These are phyloP conservation scores for Ceratoteleas bidentatus DNA, from an alignment of 1,140 invertebrate species.

Conservation along the genomic window DNA sequence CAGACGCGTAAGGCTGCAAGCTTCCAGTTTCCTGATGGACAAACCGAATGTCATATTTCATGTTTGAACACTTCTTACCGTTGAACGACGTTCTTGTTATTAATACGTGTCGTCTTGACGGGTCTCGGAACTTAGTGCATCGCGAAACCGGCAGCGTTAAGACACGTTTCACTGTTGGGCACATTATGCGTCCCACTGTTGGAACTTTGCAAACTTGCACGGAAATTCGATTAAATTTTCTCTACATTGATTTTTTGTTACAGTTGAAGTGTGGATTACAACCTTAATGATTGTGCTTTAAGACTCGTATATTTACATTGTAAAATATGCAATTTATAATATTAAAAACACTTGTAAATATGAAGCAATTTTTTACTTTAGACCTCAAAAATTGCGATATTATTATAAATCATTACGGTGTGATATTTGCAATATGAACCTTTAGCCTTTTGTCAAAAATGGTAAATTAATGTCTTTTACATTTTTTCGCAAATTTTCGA, in stretches of 20 bases:
- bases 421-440: too few species aligned
- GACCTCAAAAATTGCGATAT: too few species aligned
- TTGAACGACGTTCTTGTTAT: not conserved
- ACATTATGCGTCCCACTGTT: not conserved
- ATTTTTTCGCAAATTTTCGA: not conserved
- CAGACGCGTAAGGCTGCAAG: slow-evolving; percentile 29
- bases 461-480: not conserved
- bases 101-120: not conserved
- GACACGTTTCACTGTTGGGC: not conserved
- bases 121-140: too few species aligned
- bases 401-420: too few species aligned
- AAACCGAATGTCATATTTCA: not conserved
- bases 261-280: not conserved
- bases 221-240: not conserved
- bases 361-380: not conserved
- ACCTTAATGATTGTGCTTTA: not conserved
- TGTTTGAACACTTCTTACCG: too few species aligned
- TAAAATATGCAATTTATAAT: not conserved
- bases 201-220: not conserved
- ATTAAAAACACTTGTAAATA: not conserved
- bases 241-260: not conserved
- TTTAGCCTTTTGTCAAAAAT: not conserved
- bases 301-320: not conserved
- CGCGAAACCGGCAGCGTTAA: not conserved
- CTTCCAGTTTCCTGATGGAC: slow-evolving; percentile 35